Conservation (phyloP, 2,888 invertebrate species). For the Ceramica pisi region DNA sequence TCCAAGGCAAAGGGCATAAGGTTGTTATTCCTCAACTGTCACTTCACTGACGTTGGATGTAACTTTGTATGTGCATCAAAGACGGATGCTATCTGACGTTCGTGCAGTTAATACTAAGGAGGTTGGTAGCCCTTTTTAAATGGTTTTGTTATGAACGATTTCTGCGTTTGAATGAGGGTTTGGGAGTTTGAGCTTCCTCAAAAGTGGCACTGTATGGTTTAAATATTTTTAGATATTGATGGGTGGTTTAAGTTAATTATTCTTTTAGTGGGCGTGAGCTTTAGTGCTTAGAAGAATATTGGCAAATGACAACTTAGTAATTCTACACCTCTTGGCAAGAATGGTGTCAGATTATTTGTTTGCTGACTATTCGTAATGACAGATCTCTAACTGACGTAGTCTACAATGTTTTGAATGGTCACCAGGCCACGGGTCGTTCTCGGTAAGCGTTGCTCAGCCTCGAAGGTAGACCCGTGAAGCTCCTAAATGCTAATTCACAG, state of each 20-base stretch:
- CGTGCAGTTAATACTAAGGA: constrained; percentile 56
- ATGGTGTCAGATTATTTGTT: too few relatives aligned
- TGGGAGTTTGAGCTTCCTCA: constrained; percentile 9
- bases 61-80: constrained; percentile 59
- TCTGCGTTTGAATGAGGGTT: constrained; percentile 30
- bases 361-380: too few relatives aligned
- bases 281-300: background rate
- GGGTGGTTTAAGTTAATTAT: background rate
- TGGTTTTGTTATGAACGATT: constrained; percentile 50
- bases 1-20: constrained; percentile 63
- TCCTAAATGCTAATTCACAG: background rate
- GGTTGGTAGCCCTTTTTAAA: constrained; percentile 62
- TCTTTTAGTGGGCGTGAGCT: background rate
- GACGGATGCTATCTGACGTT: constrained; percentile 67
- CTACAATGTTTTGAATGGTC: too few relatives aligned
- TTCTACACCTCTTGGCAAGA: too few relatives aligned
- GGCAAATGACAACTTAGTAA: too few relatives aligned
- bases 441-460: too few relatives aligned
- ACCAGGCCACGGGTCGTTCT: too few relatives aligned
- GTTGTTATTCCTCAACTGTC: constrained; percentile 62
- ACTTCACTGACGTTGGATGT: constrained; percentile 39
- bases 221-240: too few relatives aligned
- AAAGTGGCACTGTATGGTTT: background rate
- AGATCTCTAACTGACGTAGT: too few relatives aligned
- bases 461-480: too few relatives aligned